Percentiles rank a stretch among this genome's conserved stretches.
Conservation (phyloP, 2,113 vertebrate species). For the Dasypus novemcinctus region DNA sequence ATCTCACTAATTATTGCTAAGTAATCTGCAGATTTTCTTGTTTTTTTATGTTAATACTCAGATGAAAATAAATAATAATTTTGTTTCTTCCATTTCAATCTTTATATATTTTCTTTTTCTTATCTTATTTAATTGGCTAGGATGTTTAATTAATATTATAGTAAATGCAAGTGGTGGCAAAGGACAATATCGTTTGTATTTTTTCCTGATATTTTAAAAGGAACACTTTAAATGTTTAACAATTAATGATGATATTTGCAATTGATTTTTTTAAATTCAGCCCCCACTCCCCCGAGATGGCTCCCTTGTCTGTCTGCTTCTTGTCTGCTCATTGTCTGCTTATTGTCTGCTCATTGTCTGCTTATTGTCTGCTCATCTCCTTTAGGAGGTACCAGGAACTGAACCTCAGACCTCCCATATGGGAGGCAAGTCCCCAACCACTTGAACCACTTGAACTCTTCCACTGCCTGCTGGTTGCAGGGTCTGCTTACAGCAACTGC, state of each 20-base stretch:
- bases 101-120: constrained; percentile 25
- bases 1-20: background rate
- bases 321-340: too few relatives aligned
- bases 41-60: background rate
- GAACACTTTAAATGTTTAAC: background rate
- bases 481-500: too few relatives aligned
- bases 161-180: background rate
- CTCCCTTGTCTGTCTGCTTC: too few relatives aligned
- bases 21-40: background rate
- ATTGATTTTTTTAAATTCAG: too few relatives aligned
- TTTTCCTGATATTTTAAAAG: constrained; percentile 1
- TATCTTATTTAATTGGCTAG: background rate
- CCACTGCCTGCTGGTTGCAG: too few relatives aligned
- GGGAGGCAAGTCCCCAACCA: too few relatives aligned
- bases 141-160: background rate
- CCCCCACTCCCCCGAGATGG: too few relatives aligned
- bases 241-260: background rate
- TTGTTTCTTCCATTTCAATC: background rate
- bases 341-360: too few relatives aligned
- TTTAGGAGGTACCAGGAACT: too few relatives aligned
- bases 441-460: too few relatives aligned
- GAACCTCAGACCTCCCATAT: too few relatives aligned
- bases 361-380: too few relatives aligned
- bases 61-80: background rate
- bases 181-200: background rate